These are phyloP conservation scores for Protomyctophum bolini DNA, from an alignment of 2,113 vertebrate species.

Conservation along the genomic window DNA sequence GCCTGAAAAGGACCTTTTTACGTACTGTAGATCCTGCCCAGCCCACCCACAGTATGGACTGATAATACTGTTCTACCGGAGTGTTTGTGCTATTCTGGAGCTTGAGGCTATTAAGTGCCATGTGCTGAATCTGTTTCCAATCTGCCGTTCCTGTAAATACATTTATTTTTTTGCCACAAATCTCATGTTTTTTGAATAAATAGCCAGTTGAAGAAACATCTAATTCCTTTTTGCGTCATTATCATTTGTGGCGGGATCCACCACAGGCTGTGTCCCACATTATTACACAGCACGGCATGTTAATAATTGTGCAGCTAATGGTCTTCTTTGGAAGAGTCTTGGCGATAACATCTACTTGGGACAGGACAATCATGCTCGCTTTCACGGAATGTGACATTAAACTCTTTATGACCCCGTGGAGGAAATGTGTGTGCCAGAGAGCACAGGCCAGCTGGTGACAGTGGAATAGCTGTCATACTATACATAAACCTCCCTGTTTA, in stretches of 20 bases:
- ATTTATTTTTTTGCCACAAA: background rate
- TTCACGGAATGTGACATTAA: background rate
- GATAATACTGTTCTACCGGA: too few species aligned
- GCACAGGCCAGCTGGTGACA: background rate
- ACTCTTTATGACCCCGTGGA: background rate
- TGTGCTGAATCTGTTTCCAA: background rate
- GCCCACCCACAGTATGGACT: too few species aligned
- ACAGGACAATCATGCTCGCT: background rate
- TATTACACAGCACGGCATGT: too few species aligned
- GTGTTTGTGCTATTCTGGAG: too few species aligned
- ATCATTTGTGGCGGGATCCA: too few species aligned
- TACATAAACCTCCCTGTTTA: background rate
- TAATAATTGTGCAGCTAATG: too few species aligned
- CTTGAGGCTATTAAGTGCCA: too few species aligned
- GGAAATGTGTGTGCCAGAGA: conserved; percentile 1
- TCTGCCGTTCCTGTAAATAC: background rate
- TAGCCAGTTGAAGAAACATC: background rate
- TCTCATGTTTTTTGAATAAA: conserved; percentile 1
- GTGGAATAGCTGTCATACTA: background rate
- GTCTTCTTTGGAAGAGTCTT: too few species aligned
- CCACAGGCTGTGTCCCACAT: too few species aligned
- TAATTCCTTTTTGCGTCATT: too few species aligned
- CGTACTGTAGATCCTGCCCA: too few species aligned
- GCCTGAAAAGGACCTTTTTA: too few species aligned
- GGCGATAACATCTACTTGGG: background rate